Evolutionary conservation across 2,113 vertebrate genomes (phyloP).

Genomic region (Melanotaenia duboulayi): DNA sequence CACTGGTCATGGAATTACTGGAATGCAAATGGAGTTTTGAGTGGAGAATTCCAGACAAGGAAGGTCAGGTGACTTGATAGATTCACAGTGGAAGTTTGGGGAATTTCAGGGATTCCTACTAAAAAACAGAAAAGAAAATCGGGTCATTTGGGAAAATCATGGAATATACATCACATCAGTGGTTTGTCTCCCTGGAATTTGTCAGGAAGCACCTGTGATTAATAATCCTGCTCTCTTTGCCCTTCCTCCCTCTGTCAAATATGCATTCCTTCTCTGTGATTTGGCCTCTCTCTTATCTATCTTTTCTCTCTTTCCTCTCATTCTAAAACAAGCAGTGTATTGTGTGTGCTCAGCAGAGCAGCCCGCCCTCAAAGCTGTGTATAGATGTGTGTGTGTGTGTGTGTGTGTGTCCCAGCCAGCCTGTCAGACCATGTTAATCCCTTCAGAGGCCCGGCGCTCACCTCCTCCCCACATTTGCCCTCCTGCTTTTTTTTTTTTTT

Average conservation of each 20-base stretch:
- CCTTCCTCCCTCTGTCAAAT: constrained; percentile 17
- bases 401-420: constrained; percentile 52
- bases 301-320: constrained; percentile 66
- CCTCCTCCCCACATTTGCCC: constrained; percentile 51
- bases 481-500: not conserved
- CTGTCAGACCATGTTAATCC: constrained; percentile 82
- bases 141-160: constrained; percentile 23
- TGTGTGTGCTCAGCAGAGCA: constrained; percentile 79
- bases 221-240: constrained; percentile 30
- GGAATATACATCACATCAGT: constrained; percentile 48
- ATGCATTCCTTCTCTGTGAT: constrained; percentile 66
- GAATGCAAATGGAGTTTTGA: constrained; percentile 59
- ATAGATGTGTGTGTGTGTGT: constrained; percentile 38
- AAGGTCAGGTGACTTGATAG: constrained; percentile 48
- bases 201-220: constrained; percentile 63
- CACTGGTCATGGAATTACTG: constrained; percentile 64
- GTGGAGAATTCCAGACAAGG: constrained; percentile 34
- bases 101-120: constrained; percentile 20
- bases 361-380: constrained; percentile 60
- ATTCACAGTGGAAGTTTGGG: constrained; percentile 28
- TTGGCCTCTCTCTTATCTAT: constrained; percentile 69
- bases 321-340: constrained; percentile 75
- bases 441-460: constrained; percentile 69
- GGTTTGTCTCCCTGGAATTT: constrained; percentile 16
- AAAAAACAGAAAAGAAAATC: constrained; percentile 6